Conservation (phyloP, 2,888 invertebrate genomes). For the Temnothorax ravouxi region DNA sequence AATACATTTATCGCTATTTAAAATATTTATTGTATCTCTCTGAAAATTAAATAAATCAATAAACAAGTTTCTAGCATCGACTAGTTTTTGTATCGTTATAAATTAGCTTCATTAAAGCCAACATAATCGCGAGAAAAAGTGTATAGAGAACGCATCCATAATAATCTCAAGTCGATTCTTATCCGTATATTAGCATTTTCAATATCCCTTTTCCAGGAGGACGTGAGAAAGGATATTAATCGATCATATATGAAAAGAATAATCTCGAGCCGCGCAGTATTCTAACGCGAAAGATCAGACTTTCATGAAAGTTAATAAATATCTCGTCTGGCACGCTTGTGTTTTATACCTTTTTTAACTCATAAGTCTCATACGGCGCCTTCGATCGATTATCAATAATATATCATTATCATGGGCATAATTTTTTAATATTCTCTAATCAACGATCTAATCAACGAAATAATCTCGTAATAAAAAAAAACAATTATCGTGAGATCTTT, state of each 20-base stretch:
- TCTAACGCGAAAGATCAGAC: conserved; percentile 58
- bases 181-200: conserved; percentile 35
- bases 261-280: not conserved
- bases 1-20: not conserved
- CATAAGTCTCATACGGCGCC: not conserved
- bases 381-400: conserved; percentile 42
- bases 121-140: not conserved
- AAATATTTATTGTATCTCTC: not conserved
- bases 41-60: not conserved
- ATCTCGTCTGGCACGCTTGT: conserved; percentile 45
- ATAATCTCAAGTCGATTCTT: conserved; percentile 30
- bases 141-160: not conserved
- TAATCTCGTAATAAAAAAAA: not conserved
- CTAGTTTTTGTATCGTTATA: not conserved
- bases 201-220: conserved; percentile 8
- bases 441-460: not conserved
- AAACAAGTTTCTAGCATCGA: not conserved
- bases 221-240: conserved; percentile 33
- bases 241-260: conserved; percentile 43
- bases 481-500: not conserved
- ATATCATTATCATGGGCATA: not conserved
- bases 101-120: not conserved
- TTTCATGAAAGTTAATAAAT: conserved; percentile 74
- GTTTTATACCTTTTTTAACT: conserved; percentile 27
- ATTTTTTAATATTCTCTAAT: conserved; percentile 12